These are phyloP conservation scores for Asbolus verrucosus DNA, from an alignment of 1,140 invertebrate genomes.

Conservation along the genomic window DNA sequence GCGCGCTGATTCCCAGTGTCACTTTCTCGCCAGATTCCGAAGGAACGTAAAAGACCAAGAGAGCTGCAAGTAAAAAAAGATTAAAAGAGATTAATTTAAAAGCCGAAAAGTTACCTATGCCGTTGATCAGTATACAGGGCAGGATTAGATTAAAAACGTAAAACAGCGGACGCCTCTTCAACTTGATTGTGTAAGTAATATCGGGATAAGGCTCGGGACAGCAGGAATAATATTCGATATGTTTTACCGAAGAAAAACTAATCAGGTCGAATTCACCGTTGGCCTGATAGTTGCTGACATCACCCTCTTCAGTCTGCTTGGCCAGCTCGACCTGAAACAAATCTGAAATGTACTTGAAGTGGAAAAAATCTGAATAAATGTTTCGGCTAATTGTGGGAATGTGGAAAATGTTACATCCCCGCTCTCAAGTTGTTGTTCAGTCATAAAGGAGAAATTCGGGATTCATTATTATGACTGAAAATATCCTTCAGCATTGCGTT, in stretches of 20 bases:
- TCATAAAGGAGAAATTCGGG: no score
- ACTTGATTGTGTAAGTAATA: conserved; percentile 85
- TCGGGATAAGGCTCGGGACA: conserved; percentile 94
- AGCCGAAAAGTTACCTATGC: conserved; percentile 72
- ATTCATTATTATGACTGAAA: no score
- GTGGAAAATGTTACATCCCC: no score
- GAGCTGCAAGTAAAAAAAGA: conserved; percentile 70
- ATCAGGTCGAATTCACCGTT: conserved; percentile 86
- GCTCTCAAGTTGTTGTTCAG: no score
- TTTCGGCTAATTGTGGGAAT: no score
- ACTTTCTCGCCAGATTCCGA: conserved; percentile 93
- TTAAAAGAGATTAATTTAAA: background rate
- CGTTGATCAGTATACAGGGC: conserved; percentile 90
- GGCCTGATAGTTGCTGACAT: conserved; percentile 81
- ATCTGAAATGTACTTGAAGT: no score
- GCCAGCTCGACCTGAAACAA: conserved; percentile 76
- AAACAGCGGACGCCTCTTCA: conserved; percentile 86
- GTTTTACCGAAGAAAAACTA: conserved; percentile 76
- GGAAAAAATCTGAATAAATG: no score
- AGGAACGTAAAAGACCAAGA: conserved; percentile 93
- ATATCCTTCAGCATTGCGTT: no score
- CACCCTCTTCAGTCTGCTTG: conserved; percentile 78
- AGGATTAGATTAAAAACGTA: conserved; percentile 93
- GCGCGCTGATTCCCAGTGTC: conserved; percentile 86
- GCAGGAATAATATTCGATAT: conserved; percentile 89